Percentiles rank a stretch among this genome's conserved stretches.
Conservation (phyloP, 1,140 invertebrate genomes). For the Chymomyza costata region DNA sequence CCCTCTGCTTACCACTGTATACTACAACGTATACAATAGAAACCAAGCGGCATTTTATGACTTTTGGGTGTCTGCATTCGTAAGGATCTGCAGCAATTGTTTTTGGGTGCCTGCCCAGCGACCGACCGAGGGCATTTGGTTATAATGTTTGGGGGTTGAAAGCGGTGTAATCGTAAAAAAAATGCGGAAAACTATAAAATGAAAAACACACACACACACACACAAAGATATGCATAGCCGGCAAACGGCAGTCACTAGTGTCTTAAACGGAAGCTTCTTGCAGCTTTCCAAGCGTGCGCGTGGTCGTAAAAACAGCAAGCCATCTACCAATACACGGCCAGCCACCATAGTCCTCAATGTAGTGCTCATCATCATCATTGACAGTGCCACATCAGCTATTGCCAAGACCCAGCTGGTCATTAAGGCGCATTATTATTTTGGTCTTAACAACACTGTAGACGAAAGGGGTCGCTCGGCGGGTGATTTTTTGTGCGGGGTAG, state of each 20-base stretch:
- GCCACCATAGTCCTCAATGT: slow-evolving; percentile 8
- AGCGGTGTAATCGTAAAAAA: slow-evolving; percentile 52
- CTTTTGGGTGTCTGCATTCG: slow-evolving; percentile 51
- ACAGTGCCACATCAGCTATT: slow-evolving; percentile 5
- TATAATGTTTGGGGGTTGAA: slow-evolving; percentile 50
- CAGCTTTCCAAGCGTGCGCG: slow-evolving; percentile 25
- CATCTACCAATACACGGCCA: slow-evolving; percentile 24
- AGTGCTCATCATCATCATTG: neutral
- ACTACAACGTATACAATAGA: slow-evolving; percentile 13
- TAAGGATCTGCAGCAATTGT: slow-evolving; percentile 67
- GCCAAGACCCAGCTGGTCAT: slow-evolving; percentile 37
- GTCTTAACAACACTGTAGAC: slow-evolving; percentile 19
- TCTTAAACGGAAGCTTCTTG: slow-evolving; percentile 44
- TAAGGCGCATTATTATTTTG: slow-evolving; percentile 51
- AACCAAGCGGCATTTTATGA: slow-evolving; percentile 65
- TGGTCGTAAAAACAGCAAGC: slow-evolving; percentile 60
- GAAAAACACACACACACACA: slow-evolving; percentile 55
- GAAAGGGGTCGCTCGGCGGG: neutral
- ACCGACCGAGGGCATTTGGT: slow-evolving; percentile 8
- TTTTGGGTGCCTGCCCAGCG: slow-evolving; percentile 33
- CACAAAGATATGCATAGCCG: slow-evolving; percentile 29
- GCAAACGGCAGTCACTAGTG: slow-evolving; percentile 16
- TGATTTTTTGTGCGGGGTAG: neutral
- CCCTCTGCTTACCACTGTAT: slow-evolving; percentile 11
- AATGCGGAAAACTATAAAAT: slow-evolving; percentile 72